These are phyloP conservation scores for Cololabis saira DNA, from an alignment of 2,113 vertebrate genomes.

Conservation along the genomic window DNA sequence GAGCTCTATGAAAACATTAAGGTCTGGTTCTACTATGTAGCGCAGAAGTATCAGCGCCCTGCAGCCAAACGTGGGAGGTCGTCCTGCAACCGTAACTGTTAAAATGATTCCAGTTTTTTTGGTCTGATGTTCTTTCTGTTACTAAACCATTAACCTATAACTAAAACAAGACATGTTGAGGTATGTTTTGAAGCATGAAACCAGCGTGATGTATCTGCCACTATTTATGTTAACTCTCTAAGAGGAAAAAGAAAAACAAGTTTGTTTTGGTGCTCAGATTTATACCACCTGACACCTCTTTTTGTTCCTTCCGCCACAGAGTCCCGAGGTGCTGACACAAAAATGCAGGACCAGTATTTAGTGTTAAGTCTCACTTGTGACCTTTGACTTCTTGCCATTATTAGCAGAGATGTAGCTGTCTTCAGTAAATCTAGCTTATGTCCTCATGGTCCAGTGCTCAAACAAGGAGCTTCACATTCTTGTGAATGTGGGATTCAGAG, in stretches of 20 bases:
- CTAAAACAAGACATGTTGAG: no score
- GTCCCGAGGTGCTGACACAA: constrained; percentile 29
- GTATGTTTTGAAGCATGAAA: no score
- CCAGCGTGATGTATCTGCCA: background rate
- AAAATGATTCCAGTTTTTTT: background rate
- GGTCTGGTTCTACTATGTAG: constrained; percentile 32
- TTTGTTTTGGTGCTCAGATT: constrained; percentile 20
- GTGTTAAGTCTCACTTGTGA: constrained; percentile 30
- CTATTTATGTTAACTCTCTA: background rate
- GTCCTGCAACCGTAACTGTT: background rate
- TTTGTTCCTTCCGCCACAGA: constrained; percentile 34
- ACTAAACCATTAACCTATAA: no score
- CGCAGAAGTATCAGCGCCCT: constrained; percentile 47
- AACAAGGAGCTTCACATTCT: constrained; percentile 49
- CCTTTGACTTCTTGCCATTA: constrained; percentile 57
- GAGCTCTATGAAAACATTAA: constrained; percentile 27
- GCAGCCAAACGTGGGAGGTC: constrained; percentile 53
- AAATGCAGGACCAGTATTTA: constrained; percentile 48
- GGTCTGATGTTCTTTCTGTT: background rate
- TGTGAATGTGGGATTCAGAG: constrained; percentile 45
- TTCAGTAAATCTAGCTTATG: constrained; percentile 49
- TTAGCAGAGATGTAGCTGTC: constrained; percentile 42
- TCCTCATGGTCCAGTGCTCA: constrained; percentile 24
- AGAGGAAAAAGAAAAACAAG: constrained; percentile 3
- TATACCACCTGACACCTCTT: constrained; percentile 12